Conservation (phyloP, 2,888 invertebrate genomes). For the Pyrgus malvae region DNA sequence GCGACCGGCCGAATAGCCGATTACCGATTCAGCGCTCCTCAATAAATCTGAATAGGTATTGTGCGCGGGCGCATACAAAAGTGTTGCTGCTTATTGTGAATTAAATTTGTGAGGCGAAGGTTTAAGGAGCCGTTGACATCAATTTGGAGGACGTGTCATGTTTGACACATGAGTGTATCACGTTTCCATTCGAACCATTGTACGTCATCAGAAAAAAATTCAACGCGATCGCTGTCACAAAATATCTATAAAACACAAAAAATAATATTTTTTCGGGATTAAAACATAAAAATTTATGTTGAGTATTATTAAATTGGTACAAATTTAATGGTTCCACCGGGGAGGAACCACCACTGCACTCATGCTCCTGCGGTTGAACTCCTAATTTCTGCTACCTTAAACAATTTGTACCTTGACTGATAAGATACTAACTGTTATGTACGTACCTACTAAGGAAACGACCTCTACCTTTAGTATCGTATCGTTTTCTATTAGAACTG, state of each 20-base stretch:
- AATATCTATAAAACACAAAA: neutral
- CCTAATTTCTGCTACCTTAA: too few relatives aligned
- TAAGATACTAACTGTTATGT: too few relatives aligned
- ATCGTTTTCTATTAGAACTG: too few relatives aligned
- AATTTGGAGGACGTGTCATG: slow-evolving; percentile 44
- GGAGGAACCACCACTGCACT: too few relatives aligned
- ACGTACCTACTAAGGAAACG: too few relatives aligned
- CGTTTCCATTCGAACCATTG: neutral
- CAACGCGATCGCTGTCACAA: neutral
- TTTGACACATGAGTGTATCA: slow-evolving; percentile 33
- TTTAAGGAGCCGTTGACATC: slow-evolving; percentile 64
- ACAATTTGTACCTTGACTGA: too few relatives aligned
- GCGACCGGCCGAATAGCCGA: slow-evolving; percentile 57
- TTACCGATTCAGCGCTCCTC: slow-evolving; percentile 62
- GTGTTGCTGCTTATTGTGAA: slow-evolving; percentile 57
- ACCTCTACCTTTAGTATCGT: too few relatives aligned
- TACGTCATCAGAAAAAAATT: neutral
- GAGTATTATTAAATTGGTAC: too few relatives aligned
- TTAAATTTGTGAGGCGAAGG: slow-evolving; percentile 59
- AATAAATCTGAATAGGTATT: slow-evolving; percentile 72
- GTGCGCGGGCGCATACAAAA: slow-evolving; percentile 69
- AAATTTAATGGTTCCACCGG: too few relatives aligned
- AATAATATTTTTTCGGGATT: too few relatives aligned
- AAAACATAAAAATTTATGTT: too few relatives aligned
- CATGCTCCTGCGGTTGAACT: too few relatives aligned